These are phyloP conservation scores for Piprites chloris DNA, from an alignment of 2,113 vertebrate species.

Conservation along the genomic window DNA sequence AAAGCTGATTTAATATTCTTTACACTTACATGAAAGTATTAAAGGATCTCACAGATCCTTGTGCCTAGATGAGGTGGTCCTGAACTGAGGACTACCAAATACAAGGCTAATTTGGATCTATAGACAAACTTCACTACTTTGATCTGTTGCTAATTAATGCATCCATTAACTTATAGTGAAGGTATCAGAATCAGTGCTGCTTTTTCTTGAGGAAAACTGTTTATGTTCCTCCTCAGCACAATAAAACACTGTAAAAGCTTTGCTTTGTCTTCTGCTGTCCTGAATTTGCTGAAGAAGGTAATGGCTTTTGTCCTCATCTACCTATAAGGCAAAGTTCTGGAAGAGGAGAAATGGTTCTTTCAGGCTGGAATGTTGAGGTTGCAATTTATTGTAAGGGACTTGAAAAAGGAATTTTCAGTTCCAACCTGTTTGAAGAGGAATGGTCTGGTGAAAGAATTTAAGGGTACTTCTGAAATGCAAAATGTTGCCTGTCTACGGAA, in stretches of 20 bases:
- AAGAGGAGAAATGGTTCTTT: slow-evolving; percentile 53
- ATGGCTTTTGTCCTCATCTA: slow-evolving; percentile 8
- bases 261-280: not conserved
- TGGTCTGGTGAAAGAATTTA: slow-evolving; percentile 68
- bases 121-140: not conserved
- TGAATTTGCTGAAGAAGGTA: not conserved
- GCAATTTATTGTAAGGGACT: not conserved
- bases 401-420: slow-evolving; percentile 65
- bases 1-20: slow-evolving; percentile 22
- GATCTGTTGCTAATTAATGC: not conserved
- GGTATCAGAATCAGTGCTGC: not conserved
- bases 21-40: not conserved
- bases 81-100: not conserved
- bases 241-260: not conserved
- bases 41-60: not conserved
- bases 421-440: slow-evolving; percentile 61
- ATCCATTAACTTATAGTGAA: not conserved
- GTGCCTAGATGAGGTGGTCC: not conserved
- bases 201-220: not conserved
- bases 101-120: not conserved
- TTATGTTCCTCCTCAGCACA: not conserved
- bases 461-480: slow-evolving; percentile 56
- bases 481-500: slow-evolving; percentile 60
- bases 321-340: slow-evolving; percentile 10
- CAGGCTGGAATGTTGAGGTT: slow-evolving; percentile 41